A percentile compares a stretch with the other conserved stretches of the same genome.
Conservation (phyloP, 2,797 vertebrate species). For the Sphenodon punctatus region DNA sequence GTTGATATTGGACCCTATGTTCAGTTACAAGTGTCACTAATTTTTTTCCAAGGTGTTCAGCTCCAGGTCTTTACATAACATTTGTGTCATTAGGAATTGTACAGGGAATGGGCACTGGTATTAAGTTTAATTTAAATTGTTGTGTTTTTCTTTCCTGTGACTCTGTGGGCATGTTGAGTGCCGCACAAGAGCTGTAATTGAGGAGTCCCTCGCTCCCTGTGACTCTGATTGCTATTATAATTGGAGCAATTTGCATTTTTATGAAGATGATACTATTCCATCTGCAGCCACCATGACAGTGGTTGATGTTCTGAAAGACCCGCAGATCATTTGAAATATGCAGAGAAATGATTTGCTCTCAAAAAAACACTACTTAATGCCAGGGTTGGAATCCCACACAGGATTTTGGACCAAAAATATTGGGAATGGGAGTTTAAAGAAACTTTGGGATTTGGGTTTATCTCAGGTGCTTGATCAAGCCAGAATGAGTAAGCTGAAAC, state of each 20-base stretch:
- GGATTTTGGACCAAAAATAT: slow-evolving; percentile 24
- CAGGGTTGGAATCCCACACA: background rate
- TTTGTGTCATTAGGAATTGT: slow-evolving; percentile 16
- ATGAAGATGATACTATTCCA: slow-evolving; percentile 48
- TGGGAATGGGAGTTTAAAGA: background rate
- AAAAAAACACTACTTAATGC: background rate
- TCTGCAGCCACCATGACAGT: slow-evolving; percentile 47
- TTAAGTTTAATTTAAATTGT: slow-evolving; percentile 26
- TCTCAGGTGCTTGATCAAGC: background rate
- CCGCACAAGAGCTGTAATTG: slow-evolving; percentile 32
- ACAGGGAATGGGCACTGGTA: slow-evolving; percentile 12
- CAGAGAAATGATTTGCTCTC: slow-evolving; percentile 43
- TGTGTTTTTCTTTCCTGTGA: slow-evolving; percentile 30
- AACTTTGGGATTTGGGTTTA: background rate
- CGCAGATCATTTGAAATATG: slow-evolving; percentile 39
- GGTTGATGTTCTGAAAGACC: slow-evolving; percentile 3
- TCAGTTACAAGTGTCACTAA: slow-evolving; percentile 9
- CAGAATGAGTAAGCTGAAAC: background rate
- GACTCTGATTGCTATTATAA: slow-evolving; percentile 46
- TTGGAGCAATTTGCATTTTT: slow-evolving; percentile 56
- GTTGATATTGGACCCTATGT: background rate
- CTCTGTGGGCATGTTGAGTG: slow-evolving; percentile 30
- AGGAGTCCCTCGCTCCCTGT: slow-evolving; percentile 39
- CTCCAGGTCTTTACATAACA: slow-evolving; percentile 34
- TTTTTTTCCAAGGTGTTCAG: slow-evolving; percentile 25